A percentile compares a stretch with the other conserved stretches of the same genome.
phyloP scores from a whole-genome alignment of 1,140 invertebrate species.

The Eulimnadia texana region DNA sequence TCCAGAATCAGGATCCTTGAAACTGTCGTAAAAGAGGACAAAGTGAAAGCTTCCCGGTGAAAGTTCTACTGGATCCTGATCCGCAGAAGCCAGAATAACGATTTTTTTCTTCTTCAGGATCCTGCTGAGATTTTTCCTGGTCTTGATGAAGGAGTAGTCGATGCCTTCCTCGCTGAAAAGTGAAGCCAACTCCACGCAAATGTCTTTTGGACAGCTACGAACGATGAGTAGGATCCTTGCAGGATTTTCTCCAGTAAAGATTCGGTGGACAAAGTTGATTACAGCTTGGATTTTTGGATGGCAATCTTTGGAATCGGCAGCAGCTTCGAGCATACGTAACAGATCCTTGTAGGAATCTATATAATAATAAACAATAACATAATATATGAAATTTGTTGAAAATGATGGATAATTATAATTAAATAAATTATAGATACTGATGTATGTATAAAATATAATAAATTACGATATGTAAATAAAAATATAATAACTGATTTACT shows the following conservation, averaged over 20 bases:
- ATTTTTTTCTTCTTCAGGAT: no score
- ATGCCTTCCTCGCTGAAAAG: neutral
- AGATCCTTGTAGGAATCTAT: neutral
- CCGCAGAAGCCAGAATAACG: neutral
- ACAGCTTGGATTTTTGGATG: neutral
- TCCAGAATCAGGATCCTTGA: neutral
- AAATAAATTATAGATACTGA: no score
- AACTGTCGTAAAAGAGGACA: neutral
- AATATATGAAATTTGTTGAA: neutral
- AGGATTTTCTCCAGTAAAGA: neutral
- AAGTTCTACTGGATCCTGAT: neutral
- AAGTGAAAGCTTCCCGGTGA: neutral
- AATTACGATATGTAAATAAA: neutral
- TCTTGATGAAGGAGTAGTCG: neutral
- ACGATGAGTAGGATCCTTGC: neutral
- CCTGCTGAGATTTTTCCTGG: no score
- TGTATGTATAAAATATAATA: neutral
- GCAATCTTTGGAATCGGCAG: neutral
- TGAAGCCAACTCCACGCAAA: neutral
- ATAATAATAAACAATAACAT: neutral
- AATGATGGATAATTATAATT: neutral
- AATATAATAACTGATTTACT: no score
- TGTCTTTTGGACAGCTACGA: neutral
- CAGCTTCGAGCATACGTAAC: neutral
- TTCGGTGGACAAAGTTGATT: neutral